Conservation (phyloP, 1,140 invertebrate species). For the Reticulitermes speratus region DNA sequence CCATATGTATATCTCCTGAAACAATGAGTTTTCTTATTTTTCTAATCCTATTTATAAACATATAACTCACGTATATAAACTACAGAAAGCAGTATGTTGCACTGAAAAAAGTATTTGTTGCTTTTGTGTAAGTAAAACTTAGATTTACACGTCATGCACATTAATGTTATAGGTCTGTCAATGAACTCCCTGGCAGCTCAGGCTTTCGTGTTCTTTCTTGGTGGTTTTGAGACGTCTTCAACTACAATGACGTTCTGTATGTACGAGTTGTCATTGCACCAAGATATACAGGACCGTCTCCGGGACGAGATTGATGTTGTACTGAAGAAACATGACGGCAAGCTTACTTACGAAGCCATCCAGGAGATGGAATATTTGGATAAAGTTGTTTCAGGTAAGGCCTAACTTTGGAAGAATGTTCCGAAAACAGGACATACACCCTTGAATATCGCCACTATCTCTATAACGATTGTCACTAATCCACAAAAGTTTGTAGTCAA, state of each 20-base stretch:
- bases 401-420: not conserved
- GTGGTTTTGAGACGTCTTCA: conserved; percentile 45
- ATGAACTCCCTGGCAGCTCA: not conserved
- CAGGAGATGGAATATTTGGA: conserved; percentile 51
- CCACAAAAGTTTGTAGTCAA: no score
- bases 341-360: conserved; percentile 47
- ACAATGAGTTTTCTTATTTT: no score
- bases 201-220: not conserved
- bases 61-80: no score
- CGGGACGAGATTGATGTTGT: conserved; percentile 46
- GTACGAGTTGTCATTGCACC: conserved; percentile 49
- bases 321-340: conserved; percentile 31
- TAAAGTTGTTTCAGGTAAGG: conserved; percentile 44
- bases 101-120: no score
- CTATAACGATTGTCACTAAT: no score
- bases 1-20: no score
- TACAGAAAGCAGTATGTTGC: no score
- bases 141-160: no score
- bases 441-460: no score
- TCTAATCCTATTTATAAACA: no score
- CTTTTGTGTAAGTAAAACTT: no score
- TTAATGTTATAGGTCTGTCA: not conserved
- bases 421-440: no score
- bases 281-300: conserved; percentile 49
- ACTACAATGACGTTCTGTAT: conserved; percentile 49